Base-by-base conservation (phyloP, 1,140 invertebrate species). In the Hesperophylax magnus region DNA sequence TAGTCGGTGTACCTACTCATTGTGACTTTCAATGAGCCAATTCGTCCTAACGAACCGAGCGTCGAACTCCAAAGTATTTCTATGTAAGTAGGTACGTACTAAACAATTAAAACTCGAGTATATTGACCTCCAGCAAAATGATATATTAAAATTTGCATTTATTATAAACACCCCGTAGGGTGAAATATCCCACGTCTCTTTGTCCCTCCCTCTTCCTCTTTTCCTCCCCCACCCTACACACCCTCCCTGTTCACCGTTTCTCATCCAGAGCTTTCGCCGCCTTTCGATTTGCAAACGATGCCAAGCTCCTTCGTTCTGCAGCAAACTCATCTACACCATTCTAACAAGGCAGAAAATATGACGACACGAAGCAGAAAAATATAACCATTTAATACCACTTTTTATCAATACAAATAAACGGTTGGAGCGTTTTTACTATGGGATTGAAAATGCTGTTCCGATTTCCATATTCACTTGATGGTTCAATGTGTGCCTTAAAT, bases 261-360 rank as follows among this genome's bases (percentile, higher is more conserved):
- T 71, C 39, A 20, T 65, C 5, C 34, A 53, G 6, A 72, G 71
- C 71, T 75, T 75, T 72, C 78, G 24, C 34, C 72, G 63, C 27
- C 54, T 67, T 74, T 58, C 34, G 61, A 67, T 69, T 54, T 47
- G 72, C 58, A 39, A 72, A 31, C 56, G 56, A 71, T 20, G 27
- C 47, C 58, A 3, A 72, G 31, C 61, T 82, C 81, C 81, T 82
- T 82, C 77, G 56, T 75, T 78, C 77, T 79, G 77, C 81, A 82
- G 71, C 77, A 5, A 27, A 24, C 31, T 78, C 61, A 31, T 20
- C 76, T 11, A 75, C 15, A 75, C 6, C 15, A 22, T n/a, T 15
- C 63, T 22, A 67, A 67, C 3, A 4, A 27, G 17, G 0, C 7
- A 2, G 63, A 27, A 67, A 67, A 39, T 31, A 27, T 31, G 1